These are phyloP conservation scores for Trissolcus basalis DNA, from an alignment of 1,140 invertebrate genomes.

Conservation along the genomic window DNA sequence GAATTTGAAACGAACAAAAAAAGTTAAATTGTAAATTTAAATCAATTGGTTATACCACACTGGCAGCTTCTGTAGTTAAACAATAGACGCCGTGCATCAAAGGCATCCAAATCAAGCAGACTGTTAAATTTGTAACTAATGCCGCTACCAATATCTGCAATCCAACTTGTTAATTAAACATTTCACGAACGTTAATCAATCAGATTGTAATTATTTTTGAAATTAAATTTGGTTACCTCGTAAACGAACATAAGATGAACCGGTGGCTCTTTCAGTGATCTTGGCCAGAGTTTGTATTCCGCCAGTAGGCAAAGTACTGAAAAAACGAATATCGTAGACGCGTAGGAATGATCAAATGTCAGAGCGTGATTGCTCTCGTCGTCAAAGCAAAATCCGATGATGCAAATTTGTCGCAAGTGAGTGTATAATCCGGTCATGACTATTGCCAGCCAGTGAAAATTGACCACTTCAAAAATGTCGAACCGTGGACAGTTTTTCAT, in stretches of 20 bases:
- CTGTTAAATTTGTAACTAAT: slow-evolving; percentile 69
- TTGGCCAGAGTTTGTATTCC: slow-evolving; percentile 72
- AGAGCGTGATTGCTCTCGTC: slow-evolving; percentile 41
- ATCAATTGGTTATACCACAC: slow-evolving; percentile 60
- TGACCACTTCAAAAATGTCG: slow-evolving; percentile 65
- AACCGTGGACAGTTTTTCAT: slow-evolving; percentile 33
- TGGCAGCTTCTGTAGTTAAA: slow-evolving; percentile 70
- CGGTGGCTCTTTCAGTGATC: slow-evolving; percentile 72
- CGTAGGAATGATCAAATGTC: slow-evolving; percentile 67
- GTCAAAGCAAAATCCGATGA: slow-evolving; percentile 71
- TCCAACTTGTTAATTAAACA: neutral
- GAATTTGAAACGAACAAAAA: too few relatives aligned
- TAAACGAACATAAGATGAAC: slow-evolving; percentile 71
- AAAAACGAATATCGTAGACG: slow-evolving; percentile 69
- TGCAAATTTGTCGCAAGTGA: slow-evolving; percentile 70
- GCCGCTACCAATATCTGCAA: slow-evolving; percentile 70
- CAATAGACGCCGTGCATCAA: slow-evolving; percentile 66
- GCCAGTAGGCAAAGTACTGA: slow-evolving; percentile 71
- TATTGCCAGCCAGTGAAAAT: slow-evolving; percentile 71
- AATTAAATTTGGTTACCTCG: slow-evolving; percentile 63
- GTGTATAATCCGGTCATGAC: slow-evolving; percentile 70
- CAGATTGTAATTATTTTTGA: neutral
- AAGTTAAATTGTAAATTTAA: too few relatives aligned
- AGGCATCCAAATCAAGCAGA: slow-evolving; percentile 69
- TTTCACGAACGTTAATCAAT: too few relatives aligned